phyloP scores from a whole-genome alignment of 2,888 invertebrate species.

The Acrobasis consociella region DNA sequence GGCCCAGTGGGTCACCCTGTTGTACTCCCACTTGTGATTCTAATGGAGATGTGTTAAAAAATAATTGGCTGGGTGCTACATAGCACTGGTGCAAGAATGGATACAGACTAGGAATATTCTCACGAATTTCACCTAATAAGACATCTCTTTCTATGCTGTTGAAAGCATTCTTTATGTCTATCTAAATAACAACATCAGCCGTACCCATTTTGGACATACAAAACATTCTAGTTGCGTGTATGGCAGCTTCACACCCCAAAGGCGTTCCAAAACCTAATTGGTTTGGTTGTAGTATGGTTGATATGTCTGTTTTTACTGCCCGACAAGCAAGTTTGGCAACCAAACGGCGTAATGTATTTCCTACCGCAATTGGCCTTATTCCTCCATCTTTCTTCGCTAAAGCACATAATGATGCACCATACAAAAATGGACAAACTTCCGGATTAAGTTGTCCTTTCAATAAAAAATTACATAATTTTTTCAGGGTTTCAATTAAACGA shows the following conservation, averaged over 20 bases:
- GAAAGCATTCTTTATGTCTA: background rate
- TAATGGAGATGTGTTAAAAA: background rate
- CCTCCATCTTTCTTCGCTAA: slow-evolving; percentile 1
- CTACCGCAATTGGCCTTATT: background rate
- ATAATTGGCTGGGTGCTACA: background rate
- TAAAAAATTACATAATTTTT: background rate
- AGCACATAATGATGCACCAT: background rate
- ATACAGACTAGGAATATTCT: background rate
- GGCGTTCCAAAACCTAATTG: slow-evolving; percentile 2
- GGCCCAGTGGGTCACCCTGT: background rate
- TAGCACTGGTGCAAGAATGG: background rate
- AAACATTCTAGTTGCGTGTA: background rate
- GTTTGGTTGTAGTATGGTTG: background rate
- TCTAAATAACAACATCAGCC: background rate
- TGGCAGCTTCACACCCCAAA: background rate
- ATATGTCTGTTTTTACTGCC: background rate
- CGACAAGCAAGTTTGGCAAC: background rate
- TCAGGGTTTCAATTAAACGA: background rate
- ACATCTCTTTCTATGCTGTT: slow-evolving; percentile 1
- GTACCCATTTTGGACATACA: background rate
- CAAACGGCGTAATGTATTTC: background rate
- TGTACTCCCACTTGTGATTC: background rate
- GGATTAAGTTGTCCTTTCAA: too few relatives aligned
- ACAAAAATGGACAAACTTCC: background rate
- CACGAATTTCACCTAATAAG: background rate